Base-by-base conservation (phyloP, 2,888 invertebrate species). In the Choristoneura rosaceana region DNA sequence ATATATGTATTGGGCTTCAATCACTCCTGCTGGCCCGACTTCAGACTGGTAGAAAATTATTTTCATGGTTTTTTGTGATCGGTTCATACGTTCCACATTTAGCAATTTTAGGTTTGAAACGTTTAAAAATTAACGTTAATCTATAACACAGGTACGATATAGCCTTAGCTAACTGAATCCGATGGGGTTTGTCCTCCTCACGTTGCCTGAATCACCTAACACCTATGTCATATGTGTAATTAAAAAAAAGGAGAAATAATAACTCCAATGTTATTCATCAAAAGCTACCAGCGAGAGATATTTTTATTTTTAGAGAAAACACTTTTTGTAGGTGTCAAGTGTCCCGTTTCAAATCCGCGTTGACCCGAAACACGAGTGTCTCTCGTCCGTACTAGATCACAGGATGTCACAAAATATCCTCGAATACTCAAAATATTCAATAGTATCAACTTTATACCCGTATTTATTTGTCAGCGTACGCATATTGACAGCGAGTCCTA, bases 391-490 rank as follows among this genome's bases (percentile, higher is more conserved):
- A 61, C 60, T 50, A 25, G 38, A 60, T 47, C 67, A 47, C 33
- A 5, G 25, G 25, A 12, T 55, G 17, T 34, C 68, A 50, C 47
- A 67, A 50, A 60, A 25, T 25, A 25, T 25, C 0, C 41, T 50
- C 60, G 15, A 10, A n/a, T 15, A 60, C 14, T 33, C 0, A 61
- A 71, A 71, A 71, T 61, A 61, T 66, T 41, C 15, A 71, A 71
- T 61, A 55, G 55, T 25, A 25, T 25, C 25, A 25, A 25, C 43
- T 66, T 45, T 66, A 33, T 5, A 45, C 34, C 66, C 66, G 52
- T n/a, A 45, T 71, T 65, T 66, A 17, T 55, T 45, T 61, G 15
- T 43, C 25, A 62, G 12, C 33, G 45, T 1, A 10, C 58, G 58
- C 33, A 25, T 34, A 61, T 12, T 61, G 66, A 52, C 61, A 55